Evolutionary conservation across 2,113 vertebrate species (phyloP).

Genomic region (Sander vitreus): DNA sequence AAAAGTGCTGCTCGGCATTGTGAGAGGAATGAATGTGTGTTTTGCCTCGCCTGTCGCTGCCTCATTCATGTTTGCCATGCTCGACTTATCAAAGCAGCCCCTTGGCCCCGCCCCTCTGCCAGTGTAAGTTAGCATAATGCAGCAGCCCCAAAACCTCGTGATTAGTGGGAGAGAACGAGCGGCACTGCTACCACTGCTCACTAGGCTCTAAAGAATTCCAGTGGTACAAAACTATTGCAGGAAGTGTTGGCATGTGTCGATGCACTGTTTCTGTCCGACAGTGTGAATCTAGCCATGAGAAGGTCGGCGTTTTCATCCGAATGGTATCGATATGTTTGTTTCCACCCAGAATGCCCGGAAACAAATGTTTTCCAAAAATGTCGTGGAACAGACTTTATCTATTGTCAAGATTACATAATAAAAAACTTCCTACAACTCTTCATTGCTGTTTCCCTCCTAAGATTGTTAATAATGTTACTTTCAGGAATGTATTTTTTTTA

Average conservation of each 20-base stretch:
- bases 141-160: slow-evolving; percentile 82
- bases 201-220: slow-evolving; percentile 44
- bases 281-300: background rate
- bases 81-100: slow-evolving; percentile 94
- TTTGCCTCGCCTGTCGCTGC: slow-evolving; percentile 93
- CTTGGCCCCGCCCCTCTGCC: slow-evolving; percentile 70
- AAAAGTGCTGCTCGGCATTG: slow-evolving; percentile 94
- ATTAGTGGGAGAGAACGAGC: slow-evolving; percentile 60
- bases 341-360: background rate
- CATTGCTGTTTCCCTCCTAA: background rate
- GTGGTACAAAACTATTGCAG: slow-evolving; percentile 23
- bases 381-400: background rate
- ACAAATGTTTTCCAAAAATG: background rate
- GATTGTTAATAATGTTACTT: background rate
- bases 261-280: background rate
- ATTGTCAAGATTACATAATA: background rate
- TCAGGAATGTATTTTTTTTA: background rate
- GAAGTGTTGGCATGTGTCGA: slow-evolving; percentile 33
- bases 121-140: slow-evolving; percentile 89
- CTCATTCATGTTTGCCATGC: slow-evolving; percentile 93
- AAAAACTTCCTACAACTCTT: background rate
- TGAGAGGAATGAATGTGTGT: slow-evolving; percentile 93
- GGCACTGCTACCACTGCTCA: slow-evolving; percentile 28
- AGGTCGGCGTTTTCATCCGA: slow-evolving; percentile 1
- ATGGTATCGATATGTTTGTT: background rate